Percentiles rank a stretch among this genome's conserved stretches.
phyloP scores from a whole-genome alignment of 1,140 invertebrate species.

The Stegodyphus mimosarum region DNA sequence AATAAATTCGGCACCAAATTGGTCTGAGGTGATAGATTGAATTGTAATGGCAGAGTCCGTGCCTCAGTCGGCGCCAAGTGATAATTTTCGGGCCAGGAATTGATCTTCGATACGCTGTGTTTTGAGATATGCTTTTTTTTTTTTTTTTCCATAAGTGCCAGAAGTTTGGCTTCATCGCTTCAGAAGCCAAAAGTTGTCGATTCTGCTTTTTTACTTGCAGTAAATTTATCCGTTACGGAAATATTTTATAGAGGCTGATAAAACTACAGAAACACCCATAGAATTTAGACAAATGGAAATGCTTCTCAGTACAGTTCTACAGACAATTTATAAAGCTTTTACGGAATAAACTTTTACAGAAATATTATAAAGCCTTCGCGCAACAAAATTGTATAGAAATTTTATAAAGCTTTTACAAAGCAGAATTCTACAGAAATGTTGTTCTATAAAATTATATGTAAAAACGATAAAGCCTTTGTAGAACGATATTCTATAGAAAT shows the following conservation, averaged over 20 bases:
- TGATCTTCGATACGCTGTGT: too few species aligned
- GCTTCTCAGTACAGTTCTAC: too few species aligned
- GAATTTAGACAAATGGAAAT: neutral
- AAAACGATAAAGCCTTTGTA: too few species aligned
- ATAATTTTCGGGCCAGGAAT: slow-evolving; percentile 35
- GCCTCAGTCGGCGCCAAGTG: slow-evolving; percentile 35
- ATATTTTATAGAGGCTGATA: neutral
- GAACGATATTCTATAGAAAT: too few species aligned
- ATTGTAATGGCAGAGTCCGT: slow-evolving; percentile 56
- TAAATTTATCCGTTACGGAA: neutral
- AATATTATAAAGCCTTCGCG: too few species aligned
- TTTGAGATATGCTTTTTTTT: neutral
- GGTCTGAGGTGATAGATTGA: slow-evolving; percentile 58
- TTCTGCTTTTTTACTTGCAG: too few species aligned
- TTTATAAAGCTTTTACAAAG: too few species aligned
- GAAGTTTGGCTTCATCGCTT: neutral
- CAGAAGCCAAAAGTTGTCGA: neutral
- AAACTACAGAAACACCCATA: neutral
- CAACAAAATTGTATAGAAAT: too few species aligned
- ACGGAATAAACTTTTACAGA: too few species aligned
- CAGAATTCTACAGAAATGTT: too few species aligned
- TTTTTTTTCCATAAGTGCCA: neutral
- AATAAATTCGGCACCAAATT: slow-evolving; percentile 42
- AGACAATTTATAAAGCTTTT: too few species aligned
- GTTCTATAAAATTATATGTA: too few species aligned